Evolutionary conservation across 2,113 vertebrate species (phyloP).

Genomic region (Dascyllus trimaculatus): DNA sequence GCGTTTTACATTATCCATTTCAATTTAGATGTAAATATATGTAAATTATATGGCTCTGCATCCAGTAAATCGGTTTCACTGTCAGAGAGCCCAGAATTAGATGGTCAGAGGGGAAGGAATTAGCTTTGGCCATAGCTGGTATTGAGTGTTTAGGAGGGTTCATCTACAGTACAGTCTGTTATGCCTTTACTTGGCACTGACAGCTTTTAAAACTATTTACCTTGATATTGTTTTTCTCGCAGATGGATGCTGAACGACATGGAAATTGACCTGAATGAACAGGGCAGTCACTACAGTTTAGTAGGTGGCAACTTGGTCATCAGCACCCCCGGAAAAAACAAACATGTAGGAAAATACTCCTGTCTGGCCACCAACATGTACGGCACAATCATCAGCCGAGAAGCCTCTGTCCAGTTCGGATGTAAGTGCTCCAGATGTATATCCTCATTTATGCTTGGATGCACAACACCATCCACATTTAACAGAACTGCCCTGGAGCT

Average conservation of each 20-base stretch:
- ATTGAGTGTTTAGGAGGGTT: constrained; percentile 17
- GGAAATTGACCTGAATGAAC: constrained; percentile 85
- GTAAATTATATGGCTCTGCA: constrained; percentile 57
- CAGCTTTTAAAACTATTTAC: constrained; percentile 18
- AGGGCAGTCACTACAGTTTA: constrained; percentile 88
- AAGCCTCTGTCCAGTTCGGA: constrained; percentile 93
- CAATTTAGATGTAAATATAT: constrained; percentile 73
- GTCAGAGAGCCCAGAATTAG: constrained; percentile 43
- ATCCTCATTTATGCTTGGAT: not conserved
- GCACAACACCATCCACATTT: constrained; percentile 6
- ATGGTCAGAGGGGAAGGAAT: constrained; percentile 55
- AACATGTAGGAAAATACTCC: constrained; percentile 90
- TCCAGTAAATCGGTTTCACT: constrained; percentile 36
- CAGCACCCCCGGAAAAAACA: constrained; percentile 88
- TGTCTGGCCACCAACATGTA: constrained; percentile 91
- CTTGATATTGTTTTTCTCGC: constrained; percentile 10
- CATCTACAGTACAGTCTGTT: not conserved
- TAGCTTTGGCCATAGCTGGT: constrained; percentile 40
- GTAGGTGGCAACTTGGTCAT: constrained; percentile 93
- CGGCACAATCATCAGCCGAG: constrained; percentile 91
- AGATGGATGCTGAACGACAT: constrained; percentile 92
- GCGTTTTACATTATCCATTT: constrained; percentile 53
- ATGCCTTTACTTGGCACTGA: not conserved
- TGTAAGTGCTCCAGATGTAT: constrained; percentile 86
- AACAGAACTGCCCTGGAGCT: constrained; percentile 15